Percentiles rank a stretch among this genome's conserved stretches.
phyloP scores from a whole-genome alignment of 2,888 invertebrate genomes.

The Mimachlamys varia region DNA sequence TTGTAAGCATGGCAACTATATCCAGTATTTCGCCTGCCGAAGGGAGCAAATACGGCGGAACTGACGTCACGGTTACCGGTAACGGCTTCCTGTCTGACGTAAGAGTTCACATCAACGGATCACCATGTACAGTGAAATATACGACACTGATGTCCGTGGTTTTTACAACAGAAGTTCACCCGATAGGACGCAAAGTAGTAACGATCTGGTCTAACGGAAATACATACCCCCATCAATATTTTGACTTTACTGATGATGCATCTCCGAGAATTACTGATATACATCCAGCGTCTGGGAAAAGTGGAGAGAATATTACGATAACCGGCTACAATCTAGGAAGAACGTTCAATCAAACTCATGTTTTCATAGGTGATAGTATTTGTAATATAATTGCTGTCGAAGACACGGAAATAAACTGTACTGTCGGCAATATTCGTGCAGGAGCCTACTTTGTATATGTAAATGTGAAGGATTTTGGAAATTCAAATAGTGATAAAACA shows the following conservation, averaged over 20 bases:
- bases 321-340: not conserved
- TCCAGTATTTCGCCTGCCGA: not conserved
- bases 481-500: not conserved
- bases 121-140: not conserved
- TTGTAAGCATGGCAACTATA: not conserved
- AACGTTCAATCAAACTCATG: not conserved
- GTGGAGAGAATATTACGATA: not conserved
- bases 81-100: conserved; percentile 9
- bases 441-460: not conserved
- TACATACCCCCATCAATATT: not conserved
- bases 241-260: not conserved
- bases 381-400: not conserved
- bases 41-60: not conserved
- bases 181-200: not conserved
- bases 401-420: conserved; percentile 4
- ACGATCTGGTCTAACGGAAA: not conserved
- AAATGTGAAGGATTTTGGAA: not conserved
- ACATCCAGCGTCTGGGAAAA: not conserved
- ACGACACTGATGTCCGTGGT: not conserved
- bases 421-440: not conserved
- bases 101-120: not conserved
- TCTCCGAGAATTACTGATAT: not conserved
- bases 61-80: not conserved
- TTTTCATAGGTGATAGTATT: not conserved
- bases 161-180: not conserved